These are phyloP conservation scores for Tragulus kanchil DNA, from an alignment of 2,113 vertebrate species.

Conservation along the genomic window DNA sequence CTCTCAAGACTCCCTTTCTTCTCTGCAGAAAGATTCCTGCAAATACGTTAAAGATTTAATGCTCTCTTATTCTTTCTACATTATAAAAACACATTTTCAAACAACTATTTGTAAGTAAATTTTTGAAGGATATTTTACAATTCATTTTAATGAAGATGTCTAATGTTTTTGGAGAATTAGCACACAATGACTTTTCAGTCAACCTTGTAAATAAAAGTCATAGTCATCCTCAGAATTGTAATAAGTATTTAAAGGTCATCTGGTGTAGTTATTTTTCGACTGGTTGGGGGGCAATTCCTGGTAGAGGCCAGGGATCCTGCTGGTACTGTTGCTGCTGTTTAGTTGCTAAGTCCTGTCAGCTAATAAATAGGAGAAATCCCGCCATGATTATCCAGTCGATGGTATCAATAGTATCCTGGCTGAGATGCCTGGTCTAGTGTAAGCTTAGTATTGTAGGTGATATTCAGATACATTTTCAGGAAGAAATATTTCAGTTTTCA, in stretches of 20 bases:
- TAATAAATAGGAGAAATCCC: not conserved
- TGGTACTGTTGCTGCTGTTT: not conserved
- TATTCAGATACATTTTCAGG: not conserved
- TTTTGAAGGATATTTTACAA: not conserved
- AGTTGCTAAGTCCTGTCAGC: too few relatives aligned
- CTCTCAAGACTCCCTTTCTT: not conserved
- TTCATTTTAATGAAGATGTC: not conserved
- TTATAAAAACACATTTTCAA: not conserved
- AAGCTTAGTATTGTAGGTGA: not conserved
- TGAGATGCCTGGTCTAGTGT: not conserved
- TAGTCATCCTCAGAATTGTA: not conserved
- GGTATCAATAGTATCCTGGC: not conserved
- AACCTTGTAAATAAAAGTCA: not conserved
- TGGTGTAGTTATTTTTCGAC: not conserved
- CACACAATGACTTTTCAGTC: not conserved
- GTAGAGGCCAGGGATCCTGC: not conserved
- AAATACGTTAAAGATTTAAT: not conserved
- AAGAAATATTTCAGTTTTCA: not conserved
- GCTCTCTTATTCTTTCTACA: not conserved
- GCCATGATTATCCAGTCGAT: not conserved
- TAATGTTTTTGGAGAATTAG: constrained; percentile 32
- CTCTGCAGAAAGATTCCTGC: not conserved
- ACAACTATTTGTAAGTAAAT: not conserved
- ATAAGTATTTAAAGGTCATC: not conserved
- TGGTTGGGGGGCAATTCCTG: not conserved